Evolutionary conservation across 2,888 invertebrate genomes (phyloP), one percentile per base, ranked within the genome.

Genomic region (Aethes cnicana): DNA sequence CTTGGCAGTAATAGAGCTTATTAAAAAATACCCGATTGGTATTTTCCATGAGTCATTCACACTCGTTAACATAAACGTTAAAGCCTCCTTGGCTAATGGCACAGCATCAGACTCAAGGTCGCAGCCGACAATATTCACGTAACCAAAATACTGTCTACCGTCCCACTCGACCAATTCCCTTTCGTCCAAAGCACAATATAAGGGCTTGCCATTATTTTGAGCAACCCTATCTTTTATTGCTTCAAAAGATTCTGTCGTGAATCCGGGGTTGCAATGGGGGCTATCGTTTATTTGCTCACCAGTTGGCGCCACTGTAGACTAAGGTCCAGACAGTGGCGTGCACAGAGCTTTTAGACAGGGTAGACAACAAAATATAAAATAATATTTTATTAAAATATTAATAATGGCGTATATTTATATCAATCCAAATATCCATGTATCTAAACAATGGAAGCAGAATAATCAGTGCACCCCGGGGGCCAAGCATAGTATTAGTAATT

Each of bases 1-100:
- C 25, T 47, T 9, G 6, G 47, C 23, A 8, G 52, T 43, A 11
- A 54, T 47, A n/a, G 32, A 37, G 1, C 21, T 6, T 0, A 53
- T 44, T 8, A 57, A 36, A 50, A 57, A 57, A 47, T 57, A 55
- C 7, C 55, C 49, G 3, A 55, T 36, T 5, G 55, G 50, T 4
- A 58, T 54, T 54, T 58, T 55, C 50, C 55, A 58, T 0, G 36
- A 8, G 17, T 54, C 52, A 33, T 58, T 58, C 1, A 58, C 3
- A 25, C 23, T 35, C 2, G 55, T 57, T n/a, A 57, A 2, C 41
- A 53, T 47, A 37, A 53, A 55, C 5, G 47, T 55, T n/a, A 57
- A 44, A 1, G 55, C 57, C 49, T 55, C 36, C 25, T 8, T 56
- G 5, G 56, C 56, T 23, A 53, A 1, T 3, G 49, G 50, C 7